Evolutionary conservation across 2,888 invertebrate species (phyloP).

Genomic region (Trypoxylon attenuatum): DNA sequence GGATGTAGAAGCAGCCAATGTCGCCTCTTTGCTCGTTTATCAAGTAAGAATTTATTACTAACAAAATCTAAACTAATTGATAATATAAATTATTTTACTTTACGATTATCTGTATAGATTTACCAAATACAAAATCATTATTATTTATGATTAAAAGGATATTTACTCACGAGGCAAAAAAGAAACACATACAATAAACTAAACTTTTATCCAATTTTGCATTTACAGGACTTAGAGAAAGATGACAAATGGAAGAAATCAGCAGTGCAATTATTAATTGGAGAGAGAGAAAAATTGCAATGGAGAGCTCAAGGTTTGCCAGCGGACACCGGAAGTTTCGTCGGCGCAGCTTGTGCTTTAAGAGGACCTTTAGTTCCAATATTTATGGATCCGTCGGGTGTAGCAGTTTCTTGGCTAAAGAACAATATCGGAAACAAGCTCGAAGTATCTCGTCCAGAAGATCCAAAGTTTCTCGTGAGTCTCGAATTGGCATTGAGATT

Average conservation of each 20-base stretch:
- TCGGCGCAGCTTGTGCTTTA: conserved; percentile 68
- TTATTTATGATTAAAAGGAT: background rate
- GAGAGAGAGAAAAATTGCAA: conserved; percentile 85
- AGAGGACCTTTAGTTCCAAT: conserved; percentile 82
- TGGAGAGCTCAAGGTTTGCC: conserved; percentile 93
- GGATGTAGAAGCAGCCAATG: conserved; percentile 67
- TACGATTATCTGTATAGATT: no score
- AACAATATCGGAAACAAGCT: conserved; percentile 82
- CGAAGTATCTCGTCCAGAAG: conserved; percentile 87
- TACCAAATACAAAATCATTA: no score
- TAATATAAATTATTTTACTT: no score
- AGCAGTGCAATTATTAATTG: conserved; percentile 64
- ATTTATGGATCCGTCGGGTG: conserved; percentile 92
- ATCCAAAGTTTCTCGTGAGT: conserved; percentile 83
- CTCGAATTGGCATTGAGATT: conserved; percentile 85
- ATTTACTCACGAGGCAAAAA: background rate
- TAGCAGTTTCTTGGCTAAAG: conserved; percentile 88
- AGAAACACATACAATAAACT: background rate
- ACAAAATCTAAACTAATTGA: no score
- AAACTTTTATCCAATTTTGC: background rate
- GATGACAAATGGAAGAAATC: conserved; percentile 62
- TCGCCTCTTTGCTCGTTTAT: conserved; percentile 66
- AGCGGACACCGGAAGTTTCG: conserved; percentile 74
- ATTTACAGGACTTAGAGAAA: conserved; percentile 48
- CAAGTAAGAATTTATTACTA: conserved; percentile 48